Conservation (phyloP, 2,888 invertebrate species). For the Rhingia campestris region DNA sequence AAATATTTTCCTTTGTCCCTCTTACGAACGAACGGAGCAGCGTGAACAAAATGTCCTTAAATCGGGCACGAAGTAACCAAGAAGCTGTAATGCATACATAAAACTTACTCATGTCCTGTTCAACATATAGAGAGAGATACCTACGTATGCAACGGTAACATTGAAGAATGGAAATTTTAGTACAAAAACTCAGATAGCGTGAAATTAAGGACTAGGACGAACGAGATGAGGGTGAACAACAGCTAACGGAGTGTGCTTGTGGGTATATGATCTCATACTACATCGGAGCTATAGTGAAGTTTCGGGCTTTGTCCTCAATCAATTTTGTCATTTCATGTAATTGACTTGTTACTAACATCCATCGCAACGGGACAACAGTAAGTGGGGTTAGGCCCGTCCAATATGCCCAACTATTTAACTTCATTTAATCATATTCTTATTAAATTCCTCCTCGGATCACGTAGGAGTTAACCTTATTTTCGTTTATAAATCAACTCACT, state of each 20-base stretch:
- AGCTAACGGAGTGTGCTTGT: slow-evolving; percentile 12
- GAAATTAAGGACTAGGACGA: slow-evolving; percentile 61
- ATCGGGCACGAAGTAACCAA: slow-evolving; percentile 40
- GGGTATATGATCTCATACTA: slow-evolving; percentile 7
- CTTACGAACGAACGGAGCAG: slow-evolving; percentile 19
- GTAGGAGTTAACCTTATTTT: slow-evolving; percentile 52
- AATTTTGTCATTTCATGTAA: slow-evolving; percentile 68
- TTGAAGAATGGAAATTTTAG: slow-evolving; percentile 63
- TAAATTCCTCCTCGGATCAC: slow-evolving; percentile 60
- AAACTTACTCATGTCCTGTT: slow-evolving; percentile 61
- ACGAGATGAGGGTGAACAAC: slow-evolving; percentile 8
- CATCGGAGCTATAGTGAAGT: slow-evolving; percentile 1
- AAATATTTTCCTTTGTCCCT: slow-evolving; percentile 50
- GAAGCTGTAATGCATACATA: slow-evolving; percentile 71
- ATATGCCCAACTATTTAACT: slow-evolving; percentile 56
- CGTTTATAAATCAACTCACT: slow-evolving; percentile 67
- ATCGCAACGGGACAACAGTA: neutral
- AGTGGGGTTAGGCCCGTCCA: slow-evolving; percentile 3
- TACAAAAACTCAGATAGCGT: slow-evolving; percentile 65
- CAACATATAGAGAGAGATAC: slow-evolving; percentile 14
- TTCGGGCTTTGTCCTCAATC: slow-evolving; percentile 56
- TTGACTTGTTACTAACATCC: slow-evolving; percentile 56
- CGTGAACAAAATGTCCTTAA: slow-evolving; percentile 36
- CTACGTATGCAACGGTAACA: slow-evolving; percentile 23
- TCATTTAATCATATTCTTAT: slow-evolving; percentile 61